Base-by-base conservation (phyloP, 2,888 invertebrate species). In the Julus scandinavius region DNA sequence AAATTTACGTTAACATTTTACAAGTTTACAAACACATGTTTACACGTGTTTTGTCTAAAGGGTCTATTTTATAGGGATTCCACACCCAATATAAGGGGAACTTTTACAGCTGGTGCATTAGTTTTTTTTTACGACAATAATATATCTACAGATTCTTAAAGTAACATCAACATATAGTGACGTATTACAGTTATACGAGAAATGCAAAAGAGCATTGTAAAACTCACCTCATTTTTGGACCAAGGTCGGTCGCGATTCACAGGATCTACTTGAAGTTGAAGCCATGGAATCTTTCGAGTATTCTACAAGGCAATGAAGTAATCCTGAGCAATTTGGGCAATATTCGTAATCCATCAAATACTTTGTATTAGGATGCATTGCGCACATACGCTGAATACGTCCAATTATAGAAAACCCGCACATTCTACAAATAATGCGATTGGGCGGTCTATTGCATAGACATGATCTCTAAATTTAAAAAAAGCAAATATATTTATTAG, bases 261-360 rank as follows among this genome's bases (percentile, higher is more conserved):
- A 4, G 20, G 29, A 29, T 63, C 63, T 20, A 20, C 20, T 20
- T 7, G 5, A 5, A 2, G 11, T 29, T 20, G 9, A 0, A 9
- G 72, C 0, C n/a, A 20, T 5, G 20, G n/a, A n/a, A 20, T 20
- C 9, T n/a, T 29, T 72, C 1, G 9, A 2, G 29, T 72, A 29
- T 29, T 72, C 72, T 20, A n/a, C n/a, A n/a, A n/a, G n/a, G n/a
- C n/a, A n/a, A n/a, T n/a, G n/a, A n/a, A n/a, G n/a, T n/a, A n/a
- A n/a, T n/a, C n/a, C n/a, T n/a, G 1, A 9, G 41, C 85, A 85
- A n/a, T 85, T 85, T 40, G 85, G 85, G 13, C 85, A 85, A 2
- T 2, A 11, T 13, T 85, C 20, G 6, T 41, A 41, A 15, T 85
- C 85, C 85, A 85, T 85, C 11, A 85, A 85, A 85, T 85, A 50